Conservation (phyloP, 1,140 invertebrate species). For the Heliconius hewitsoni region DNA sequence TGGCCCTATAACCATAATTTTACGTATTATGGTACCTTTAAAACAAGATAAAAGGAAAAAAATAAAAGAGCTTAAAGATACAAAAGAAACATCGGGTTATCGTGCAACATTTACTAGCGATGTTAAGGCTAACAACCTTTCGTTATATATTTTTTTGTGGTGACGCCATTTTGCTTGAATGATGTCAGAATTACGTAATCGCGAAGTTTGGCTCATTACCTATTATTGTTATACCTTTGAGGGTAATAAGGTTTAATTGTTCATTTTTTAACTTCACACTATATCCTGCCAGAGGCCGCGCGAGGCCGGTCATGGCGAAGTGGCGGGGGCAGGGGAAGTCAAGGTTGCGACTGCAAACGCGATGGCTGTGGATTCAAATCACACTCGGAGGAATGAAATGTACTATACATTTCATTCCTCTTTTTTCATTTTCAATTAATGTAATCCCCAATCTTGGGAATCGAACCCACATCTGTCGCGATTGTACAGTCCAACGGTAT, state of each 20-base stretch:
- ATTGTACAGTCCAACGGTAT: too few species aligned
- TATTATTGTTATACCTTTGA: constrained; percentile 11
- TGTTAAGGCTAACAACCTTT: constrained; percentile 13
- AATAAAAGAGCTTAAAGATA: not conserved
- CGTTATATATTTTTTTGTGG: constrained; percentile 1
- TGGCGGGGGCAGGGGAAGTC: too few species aligned
- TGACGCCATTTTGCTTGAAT: constrained; percentile 3
- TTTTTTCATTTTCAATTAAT: too few species aligned
- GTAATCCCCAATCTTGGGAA: too few species aligned
- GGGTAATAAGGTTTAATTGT: constrained; percentile 1
- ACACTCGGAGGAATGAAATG: too few species aligned
- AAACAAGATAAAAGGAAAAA: not conserved
- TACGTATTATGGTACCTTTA: not conserved
- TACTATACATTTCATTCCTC: too few species aligned
- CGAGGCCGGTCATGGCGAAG: too few species aligned
- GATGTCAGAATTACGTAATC: constrained; percentile 9
- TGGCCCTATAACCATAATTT: too few species aligned
- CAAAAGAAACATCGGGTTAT: not conserved
- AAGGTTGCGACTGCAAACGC: too few species aligned
- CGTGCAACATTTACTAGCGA: not conserved
- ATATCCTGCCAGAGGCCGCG: too few species aligned
- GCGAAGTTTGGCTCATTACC: not conserved
- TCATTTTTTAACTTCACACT: not conserved
- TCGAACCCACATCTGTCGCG: too few species aligned
- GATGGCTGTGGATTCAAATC: too few species aligned